A percentile compares a stretch with the other conserved stretches of the same genome.
Evolutionary conservation across 2,113 vertebrate genomes (phyloP).

Genomic region (Mellivora capensis): DNA sequence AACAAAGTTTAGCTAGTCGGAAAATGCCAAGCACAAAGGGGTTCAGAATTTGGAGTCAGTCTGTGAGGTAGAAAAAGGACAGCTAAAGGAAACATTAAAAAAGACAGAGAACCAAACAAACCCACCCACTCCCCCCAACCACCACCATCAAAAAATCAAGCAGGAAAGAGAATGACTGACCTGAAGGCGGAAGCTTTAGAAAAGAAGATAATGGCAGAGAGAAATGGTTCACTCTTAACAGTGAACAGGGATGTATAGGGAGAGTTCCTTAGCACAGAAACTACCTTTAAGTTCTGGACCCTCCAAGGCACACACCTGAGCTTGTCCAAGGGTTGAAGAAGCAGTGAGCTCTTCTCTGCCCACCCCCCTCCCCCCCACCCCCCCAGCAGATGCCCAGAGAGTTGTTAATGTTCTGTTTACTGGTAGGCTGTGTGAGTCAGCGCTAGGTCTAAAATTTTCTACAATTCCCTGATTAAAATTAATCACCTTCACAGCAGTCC

Average conservation of each 20-base stretch:
- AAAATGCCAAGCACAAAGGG: neutral
- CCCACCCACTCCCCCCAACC: neutral
- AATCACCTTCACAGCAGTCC: neutral
- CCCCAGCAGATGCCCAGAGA: neutral
- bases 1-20: neutral
- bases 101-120: neutral
- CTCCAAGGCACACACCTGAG: no score
- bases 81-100: neutral
- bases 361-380: rapidly evolving
- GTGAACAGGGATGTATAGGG: neutral
- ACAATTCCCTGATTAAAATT: slow-evolving; percentile 41
- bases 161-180: neutral
- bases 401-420: neutral
- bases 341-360: neutral
- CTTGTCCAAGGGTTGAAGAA: neutral
- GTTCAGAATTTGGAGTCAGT: neutral
- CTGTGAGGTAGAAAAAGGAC: neutral
- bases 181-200: neutral
- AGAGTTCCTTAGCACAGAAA: neutral
- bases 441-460: neutral
- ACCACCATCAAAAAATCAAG: neutral
- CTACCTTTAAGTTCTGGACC: neutral
- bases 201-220: neutral
- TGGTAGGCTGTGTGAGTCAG: neutral
- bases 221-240: neutral